A percentile compares a stretch with the other conserved stretches of the same genome.
phyloP scores from a whole-genome alignment of 2,888 invertebrate genomes.

The Latrodectus hesperus region DNA sequence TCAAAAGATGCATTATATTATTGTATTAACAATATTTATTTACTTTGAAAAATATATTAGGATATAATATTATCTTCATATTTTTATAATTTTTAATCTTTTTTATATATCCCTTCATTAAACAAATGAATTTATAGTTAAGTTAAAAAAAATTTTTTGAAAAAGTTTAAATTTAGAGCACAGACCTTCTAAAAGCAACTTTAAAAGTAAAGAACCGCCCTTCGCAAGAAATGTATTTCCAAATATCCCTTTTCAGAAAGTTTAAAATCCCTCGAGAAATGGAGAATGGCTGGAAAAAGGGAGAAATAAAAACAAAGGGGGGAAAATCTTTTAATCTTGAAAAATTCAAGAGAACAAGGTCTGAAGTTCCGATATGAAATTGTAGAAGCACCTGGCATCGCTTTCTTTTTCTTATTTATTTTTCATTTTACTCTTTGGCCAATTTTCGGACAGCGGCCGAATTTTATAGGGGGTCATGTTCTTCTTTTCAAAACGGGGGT shows the following conservation, averaged over 20 bases:
- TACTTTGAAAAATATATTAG: too few species aligned
- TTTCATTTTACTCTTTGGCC: too few species aligned
- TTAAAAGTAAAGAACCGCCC: background rate
- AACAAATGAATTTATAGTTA: too few species aligned
- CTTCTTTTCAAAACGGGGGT: background rate
- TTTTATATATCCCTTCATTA: too few species aligned
- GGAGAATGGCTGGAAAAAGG: background rate
- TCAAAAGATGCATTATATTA: too few species aligned
- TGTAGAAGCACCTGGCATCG: constrained; percentile 61
- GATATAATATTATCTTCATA: too few species aligned
- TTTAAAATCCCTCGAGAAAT: constrained; percentile 51
- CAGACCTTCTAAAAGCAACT: background rate
- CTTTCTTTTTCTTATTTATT: constrained; percentile 36
- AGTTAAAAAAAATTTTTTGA: too few species aligned
- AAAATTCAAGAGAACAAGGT: constrained; percentile 45
- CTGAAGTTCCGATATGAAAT: constrained; percentile 58
- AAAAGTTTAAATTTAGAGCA: background rate
- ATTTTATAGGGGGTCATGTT: constrained; percentile 61
- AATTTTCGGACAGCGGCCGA: constrained; percentile 62
- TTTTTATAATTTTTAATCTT: too few species aligned
- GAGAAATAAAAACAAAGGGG: constrained; percentile 25
- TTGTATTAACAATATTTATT: too few species aligned
- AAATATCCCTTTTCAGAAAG: constrained; percentile 39
- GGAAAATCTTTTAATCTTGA: constrained; percentile 53
- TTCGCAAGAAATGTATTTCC: background rate